Conservation (phyloP, 2,888 invertebrate genomes). For the Tyria jacobaeae region DNA sequence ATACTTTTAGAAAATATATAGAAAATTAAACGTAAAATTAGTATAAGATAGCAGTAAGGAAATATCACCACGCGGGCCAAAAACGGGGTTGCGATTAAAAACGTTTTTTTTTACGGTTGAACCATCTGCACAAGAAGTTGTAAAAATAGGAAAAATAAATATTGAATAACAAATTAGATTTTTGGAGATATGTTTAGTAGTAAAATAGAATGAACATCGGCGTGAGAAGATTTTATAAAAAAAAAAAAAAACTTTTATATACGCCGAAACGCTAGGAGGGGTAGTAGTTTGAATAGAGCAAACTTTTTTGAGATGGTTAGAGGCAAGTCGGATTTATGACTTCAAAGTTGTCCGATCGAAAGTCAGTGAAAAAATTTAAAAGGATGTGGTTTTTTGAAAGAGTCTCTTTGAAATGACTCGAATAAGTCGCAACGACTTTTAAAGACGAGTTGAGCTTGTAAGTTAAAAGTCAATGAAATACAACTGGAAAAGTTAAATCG, state of each 20-base stretch:
- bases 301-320: conserved; percentile 45
- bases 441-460: conserved; percentile 36
- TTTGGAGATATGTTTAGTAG: conserved; percentile 85
- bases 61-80: conserved; percentile 83
- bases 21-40: conserved; percentile 55
- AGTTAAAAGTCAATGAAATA: conserved; percentile 30
- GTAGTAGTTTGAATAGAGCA: conserved; percentile 38
- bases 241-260: conserved; percentile 50
- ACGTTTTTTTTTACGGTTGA: conserved; percentile 62
- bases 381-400: conserved; percentile 27
- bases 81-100: conserved; percentile 66
- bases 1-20: conserved; percentile 79
- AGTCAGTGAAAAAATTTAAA: conserved; percentile 42
- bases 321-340: conserved; percentile 39
- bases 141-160: conserved; percentile 61
- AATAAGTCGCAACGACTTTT: conserved; percentile 32
- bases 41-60: conserved; percentile 56
- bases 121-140: conserved; percentile 74
- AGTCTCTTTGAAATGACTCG: conserved; percentile 22
- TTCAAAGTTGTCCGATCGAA: conserved; percentile 34
- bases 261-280: conserved; percentile 44
- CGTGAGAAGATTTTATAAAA: conserved; percentile 55
- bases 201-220: conserved; percentile 56
- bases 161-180: conserved; percentile 78
- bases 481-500: conserved; percentile 23